These are phyloP conservation scores for Platygyra sinensis DNA, from an alignment of 64 coral and sea anemone genomes.

Conservation along the genomic window DNA sequence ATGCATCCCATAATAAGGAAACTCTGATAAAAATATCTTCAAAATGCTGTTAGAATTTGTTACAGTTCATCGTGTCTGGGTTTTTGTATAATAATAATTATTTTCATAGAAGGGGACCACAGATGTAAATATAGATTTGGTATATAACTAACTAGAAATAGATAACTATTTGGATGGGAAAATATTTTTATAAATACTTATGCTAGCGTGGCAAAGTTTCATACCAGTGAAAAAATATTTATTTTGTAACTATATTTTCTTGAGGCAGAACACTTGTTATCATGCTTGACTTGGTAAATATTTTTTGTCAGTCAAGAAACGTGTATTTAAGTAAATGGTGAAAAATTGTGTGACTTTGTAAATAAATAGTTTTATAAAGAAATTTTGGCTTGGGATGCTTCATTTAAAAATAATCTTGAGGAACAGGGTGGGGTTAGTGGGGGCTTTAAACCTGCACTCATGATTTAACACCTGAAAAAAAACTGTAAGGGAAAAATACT, in stretches of 20 bases:
- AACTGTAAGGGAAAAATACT: too few species aligned
- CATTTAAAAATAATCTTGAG: too few species aligned
- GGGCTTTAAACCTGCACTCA: too few species aligned
- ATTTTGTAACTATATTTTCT: conserved; percentile 11
- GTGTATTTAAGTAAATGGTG: background rate
- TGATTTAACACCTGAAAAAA: too few species aligned
- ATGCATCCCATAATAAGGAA: too few species aligned
- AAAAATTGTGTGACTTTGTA: background rate
- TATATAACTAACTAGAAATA: background rate
- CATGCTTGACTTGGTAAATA: background rate
- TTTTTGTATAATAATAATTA: background rate
- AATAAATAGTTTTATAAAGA: conserved; percentile 26
- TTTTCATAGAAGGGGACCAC: background rate
- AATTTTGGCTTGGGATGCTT: background rate
- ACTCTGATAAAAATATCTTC: too few species aligned
- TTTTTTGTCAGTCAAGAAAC: background rate
- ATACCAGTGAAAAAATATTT: conserved; percentile 5
- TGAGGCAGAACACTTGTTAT: background rate
- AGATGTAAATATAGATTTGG: background rate
- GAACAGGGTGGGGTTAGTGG: too few species aligned
- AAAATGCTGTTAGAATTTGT: too few species aligned
- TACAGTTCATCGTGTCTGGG: too few species aligned
- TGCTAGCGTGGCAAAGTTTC: background rate
- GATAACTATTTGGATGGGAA: background rate
- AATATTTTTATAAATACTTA: conserved; percentile 28